Evolutionary conservation across 2,888 invertebrate species (phyloP).

Genomic region (Dryobota labecula): DNA sequence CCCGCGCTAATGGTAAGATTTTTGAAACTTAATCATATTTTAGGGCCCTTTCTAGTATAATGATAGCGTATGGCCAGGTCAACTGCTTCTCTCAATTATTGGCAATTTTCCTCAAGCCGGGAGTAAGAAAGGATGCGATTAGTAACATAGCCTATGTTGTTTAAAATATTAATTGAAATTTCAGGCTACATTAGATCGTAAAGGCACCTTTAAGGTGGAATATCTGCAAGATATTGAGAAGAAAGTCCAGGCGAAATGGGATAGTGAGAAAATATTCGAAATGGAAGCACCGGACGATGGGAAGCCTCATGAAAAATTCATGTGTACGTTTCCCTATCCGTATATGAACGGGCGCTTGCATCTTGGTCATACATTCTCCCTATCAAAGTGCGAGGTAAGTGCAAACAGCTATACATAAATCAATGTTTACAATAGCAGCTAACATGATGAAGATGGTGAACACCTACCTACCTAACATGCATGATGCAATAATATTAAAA

Average conservation of each 20-base stretch:
- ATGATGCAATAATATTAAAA: conserved; percentile 38
- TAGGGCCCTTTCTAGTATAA: not conserved
- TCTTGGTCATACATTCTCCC: conserved; percentile 98
- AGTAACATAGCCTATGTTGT: conserved; percentile 30
- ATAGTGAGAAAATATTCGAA: conserved; percentile 94
- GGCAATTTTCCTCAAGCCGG: conserved; percentile 28
- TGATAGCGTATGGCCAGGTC: not conserved
- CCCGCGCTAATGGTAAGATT: conserved; percentile 48
- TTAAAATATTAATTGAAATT: conserved; percentile 40
- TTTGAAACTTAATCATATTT: not conserved
- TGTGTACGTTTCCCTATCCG: conserved; percentile 99
- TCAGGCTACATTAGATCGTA: conserved; percentile 90
- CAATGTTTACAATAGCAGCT: conserved; percentile 21
- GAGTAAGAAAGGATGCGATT: not conserved
- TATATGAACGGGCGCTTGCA: conserved; percentile 99
- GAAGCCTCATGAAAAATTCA: conserved; percentile 94
- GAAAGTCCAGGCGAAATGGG: conserved; percentile 96
- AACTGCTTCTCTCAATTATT: not conserved
- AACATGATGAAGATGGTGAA: not conserved
- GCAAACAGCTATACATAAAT: not conserved
- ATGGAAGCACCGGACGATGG: conserved; percentile 93
- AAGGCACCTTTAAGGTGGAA: conserved; percentile 99
- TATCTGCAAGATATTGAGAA: conserved; percentile 97
- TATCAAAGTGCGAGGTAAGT: conserved; percentile 98
- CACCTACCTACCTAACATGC: conserved; percentile 1